Evolutionary conservation across 2,797 vertebrate species (phyloP), one percentile per base, ranked within the genome.

Genomic region (Sebastes jordani): DNA sequence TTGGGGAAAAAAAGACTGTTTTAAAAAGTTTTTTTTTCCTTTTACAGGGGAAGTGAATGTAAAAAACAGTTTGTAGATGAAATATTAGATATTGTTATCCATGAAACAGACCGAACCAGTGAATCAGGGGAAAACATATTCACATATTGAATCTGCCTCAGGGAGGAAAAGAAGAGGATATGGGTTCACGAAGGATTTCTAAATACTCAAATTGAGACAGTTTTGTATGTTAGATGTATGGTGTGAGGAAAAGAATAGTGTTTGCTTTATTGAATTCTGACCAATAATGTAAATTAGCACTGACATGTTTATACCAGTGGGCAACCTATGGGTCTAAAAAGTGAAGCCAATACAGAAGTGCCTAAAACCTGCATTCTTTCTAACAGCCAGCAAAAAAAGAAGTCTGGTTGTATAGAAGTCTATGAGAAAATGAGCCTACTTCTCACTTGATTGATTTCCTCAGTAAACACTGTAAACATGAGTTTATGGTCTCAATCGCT

Each of bases 281-380:
- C 38, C 64, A n/a, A 29, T 42, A 30, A 27, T 25, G 11, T 71
- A 5, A 4, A 4, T 25, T 16, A 38, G 60, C 9, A 14, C 18
- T 74, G 64, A 79, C 61, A 67, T 81, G 0, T 25, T 49, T 4
- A 20, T 20, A 20, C 46, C 46, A 49, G 46, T 4, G 13, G 13
- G 38, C 38, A 16, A 42, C 38, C 38, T 42, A 0, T 0, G 5
- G 5, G 38, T 16, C 38, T 42, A 1, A 42, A 16, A 42, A 52
- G 46, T 9, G 46, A 52, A n/a, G 0, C 18, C 46, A 52, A 4
- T 20, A 0, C 18, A 20, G 46, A 52, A 52, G 46, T 52, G 18
- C 46, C 46, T 52, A 0, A 52, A 52, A n/a, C 46, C 0, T 49
- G 0, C 46, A 20, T 52, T 52, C 46, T 52, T 52, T 0, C 46